These are phyloP conservation scores for Acromyrmex charruanus DNA, from an alignment of 1,140 invertebrate genomes.

Conservation along the genomic window DNA sequence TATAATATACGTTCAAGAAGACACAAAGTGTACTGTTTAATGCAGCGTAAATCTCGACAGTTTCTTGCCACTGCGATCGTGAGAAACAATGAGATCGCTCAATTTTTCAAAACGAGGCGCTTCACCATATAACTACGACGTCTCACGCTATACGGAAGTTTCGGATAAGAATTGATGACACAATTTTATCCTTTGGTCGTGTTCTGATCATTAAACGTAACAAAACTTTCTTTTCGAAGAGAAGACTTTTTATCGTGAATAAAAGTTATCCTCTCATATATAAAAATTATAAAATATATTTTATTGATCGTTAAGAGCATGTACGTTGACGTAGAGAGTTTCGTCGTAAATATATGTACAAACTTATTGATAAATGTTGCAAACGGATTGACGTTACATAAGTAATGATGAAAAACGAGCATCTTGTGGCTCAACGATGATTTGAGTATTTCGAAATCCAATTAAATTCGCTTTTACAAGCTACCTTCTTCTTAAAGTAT, in stretches of 20 bases:
- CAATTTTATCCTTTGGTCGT: conserved; percentile 30
- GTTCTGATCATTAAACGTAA: neutral
- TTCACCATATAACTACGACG: conserved; percentile 3
- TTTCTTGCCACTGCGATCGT: conserved; percentile 46
- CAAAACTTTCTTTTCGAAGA: neutral
- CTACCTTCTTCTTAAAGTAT: conserved; percentile 1
- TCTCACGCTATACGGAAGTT: neutral
- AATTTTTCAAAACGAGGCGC: conserved; percentile 15
- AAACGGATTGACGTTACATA: conserved; percentile 2
- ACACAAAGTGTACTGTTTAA: conserved; percentile 13
- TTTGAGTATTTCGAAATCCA: neutral
- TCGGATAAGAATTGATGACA: conserved; percentile 35
- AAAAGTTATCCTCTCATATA: neutral
- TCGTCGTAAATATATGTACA: neutral
- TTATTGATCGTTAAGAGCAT: neutral
- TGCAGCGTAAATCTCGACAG: conserved; percentile 4
- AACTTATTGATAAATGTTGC: conserved; percentile 16
- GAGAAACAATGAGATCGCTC: conserved; percentile 46
- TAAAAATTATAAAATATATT: neutral
- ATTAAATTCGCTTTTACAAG: conserved; percentile 9
- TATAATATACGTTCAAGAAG: no score
- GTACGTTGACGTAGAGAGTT: neutral
- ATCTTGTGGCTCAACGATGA: conserved; percentile 3
- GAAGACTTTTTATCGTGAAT: neutral
- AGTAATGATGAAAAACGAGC: conserved; percentile 5